Evolutionary conservation across 2,888 invertebrate species (phyloP), one percentile per base, ranked within the genome.

Genomic region (Hemistola chrysoprasaria): DNA sequence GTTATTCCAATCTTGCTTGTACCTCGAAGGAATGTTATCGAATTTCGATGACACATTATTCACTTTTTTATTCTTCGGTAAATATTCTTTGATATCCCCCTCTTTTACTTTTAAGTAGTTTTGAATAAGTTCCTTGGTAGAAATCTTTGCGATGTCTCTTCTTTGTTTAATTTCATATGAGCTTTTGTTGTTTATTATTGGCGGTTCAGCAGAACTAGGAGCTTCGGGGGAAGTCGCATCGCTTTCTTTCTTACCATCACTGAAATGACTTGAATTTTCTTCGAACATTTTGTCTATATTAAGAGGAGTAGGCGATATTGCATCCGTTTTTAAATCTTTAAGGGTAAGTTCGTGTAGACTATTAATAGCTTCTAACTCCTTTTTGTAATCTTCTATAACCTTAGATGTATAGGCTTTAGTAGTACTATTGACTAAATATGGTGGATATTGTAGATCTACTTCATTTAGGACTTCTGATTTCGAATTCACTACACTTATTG

Each of bases 341-440:
- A 90, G 47, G 5, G 90, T 87, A 4, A 90, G 71, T 42, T 87
- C 79, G 40, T 90, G 90, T 22, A 88, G 63, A 54, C 73, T 85
- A 42, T 90, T 86, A 25, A 90, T 90, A 37, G 89, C 82, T 62
- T 85, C 79, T 50, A 90, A 65, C 67, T 90, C 90, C 53, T 78
- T 86, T 62, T 85, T 90, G 47, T 90, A 90, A 65, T 90, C 90
- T 66, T 89, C 88, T 38, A 90, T 89, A 2, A 90, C 89, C 65
- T 86, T 85, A 8, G 89, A 88, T 3, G 90, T 90, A 40, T 89
- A 90, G 0, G 85, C 82, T 72, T 88, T 90, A 11, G 82, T 84
- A 22, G 73, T 75, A 52, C 85, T 89, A 45, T 88, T 84, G 1
- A 71, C 66, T 47, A 90, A 71, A 59, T 90, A 90, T 1, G 78